phyloP scores from a whole-genome alignment of 2,888 invertebrate species.

The Eilema sororculum region DNA sequence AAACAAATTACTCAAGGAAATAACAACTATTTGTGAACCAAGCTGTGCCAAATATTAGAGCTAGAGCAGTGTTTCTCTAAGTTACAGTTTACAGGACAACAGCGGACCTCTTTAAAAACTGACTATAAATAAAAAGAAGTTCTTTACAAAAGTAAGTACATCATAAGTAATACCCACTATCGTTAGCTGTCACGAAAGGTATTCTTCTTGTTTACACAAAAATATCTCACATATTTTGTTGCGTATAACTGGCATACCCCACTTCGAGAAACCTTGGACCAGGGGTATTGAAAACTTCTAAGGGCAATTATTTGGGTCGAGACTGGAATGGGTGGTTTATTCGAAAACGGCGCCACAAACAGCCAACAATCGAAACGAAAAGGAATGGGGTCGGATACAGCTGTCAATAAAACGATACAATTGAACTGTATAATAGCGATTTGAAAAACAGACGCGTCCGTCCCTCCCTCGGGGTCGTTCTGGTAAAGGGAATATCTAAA shows the following conservation, averaged over 20 bases:
- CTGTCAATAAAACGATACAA: conserved; percentile 57
- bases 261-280: conserved; percentile 13
- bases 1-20: conserved; percentile 1
- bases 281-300: conserved; percentile 27
- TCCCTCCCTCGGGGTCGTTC: conserved; percentile 33
- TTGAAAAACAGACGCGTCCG: conserved; percentile 55
- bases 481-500: conserved; percentile 29
- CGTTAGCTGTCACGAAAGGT: background rate
- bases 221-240: background rate
- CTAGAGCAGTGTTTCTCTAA: too few relatives aligned
- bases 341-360: conserved; percentile 32
- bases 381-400: conserved; percentile 55
- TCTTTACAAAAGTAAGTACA: background rate
- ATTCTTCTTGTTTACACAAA: background rate
- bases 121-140: background rate
- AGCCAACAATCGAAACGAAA: conserved; percentile 46
- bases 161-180: background rate
- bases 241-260: background rate
- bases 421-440: conserved; percentile 43
- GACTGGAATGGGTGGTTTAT: conserved; percentile 27
- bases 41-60: conserved; percentile 27
- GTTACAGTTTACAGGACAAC: background rate
- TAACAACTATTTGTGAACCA: conserved; percentile 21
- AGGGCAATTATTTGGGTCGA: conserved; percentile 36
- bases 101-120: background rate